Conservation (phyloP, 2,113 vertebrate species). For the Campylomormyrus numenius region DNA sequence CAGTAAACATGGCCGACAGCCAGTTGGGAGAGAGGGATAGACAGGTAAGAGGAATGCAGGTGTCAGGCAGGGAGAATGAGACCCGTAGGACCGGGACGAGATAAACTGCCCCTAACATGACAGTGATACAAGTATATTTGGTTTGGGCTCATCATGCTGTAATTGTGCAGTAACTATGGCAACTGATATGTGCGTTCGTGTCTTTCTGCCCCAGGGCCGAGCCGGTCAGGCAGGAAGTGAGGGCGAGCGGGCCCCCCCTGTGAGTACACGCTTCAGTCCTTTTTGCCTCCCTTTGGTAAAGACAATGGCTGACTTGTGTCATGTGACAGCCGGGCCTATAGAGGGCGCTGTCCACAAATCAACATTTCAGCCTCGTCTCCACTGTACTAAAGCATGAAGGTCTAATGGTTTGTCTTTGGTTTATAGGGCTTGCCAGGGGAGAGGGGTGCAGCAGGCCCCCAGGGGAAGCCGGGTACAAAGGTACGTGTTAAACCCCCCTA, state of each 20-base stretch:
- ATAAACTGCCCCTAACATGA: not conserved
- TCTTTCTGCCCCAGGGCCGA: constrained; percentile 66
- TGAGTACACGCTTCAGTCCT: constrained; percentile 49
- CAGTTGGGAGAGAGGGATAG: not conserved
- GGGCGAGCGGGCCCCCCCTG: constrained; percentile 74
- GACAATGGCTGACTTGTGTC: not conserved
- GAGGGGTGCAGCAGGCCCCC: constrained; percentile 70
- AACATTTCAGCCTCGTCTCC: not conserved
- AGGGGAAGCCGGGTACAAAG: constrained; percentile 77
- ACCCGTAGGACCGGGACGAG: not conserved
- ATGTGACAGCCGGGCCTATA: not conserved
- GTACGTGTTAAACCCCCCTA: constrained; percentile 44
- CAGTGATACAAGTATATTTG: not conserved
- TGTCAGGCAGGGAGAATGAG: not conserved
- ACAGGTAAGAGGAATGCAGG: not conserved
- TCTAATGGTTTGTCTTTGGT: constrained; percentile 28
- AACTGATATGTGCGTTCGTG: constrained; percentile 12
- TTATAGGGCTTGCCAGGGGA: constrained; percentile 68
- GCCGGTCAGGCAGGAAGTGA: constrained; percentile 67
- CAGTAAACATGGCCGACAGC: not conserved
- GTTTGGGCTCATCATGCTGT: not conserved
- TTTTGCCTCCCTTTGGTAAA: not conserved
- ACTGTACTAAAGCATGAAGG: not conserved
- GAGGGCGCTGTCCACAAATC: not conserved
- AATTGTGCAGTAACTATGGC: not conserved